Base-by-base conservation (phyloP, 2,888 invertebrate species). In the Metallyticus violacea region DNA sequence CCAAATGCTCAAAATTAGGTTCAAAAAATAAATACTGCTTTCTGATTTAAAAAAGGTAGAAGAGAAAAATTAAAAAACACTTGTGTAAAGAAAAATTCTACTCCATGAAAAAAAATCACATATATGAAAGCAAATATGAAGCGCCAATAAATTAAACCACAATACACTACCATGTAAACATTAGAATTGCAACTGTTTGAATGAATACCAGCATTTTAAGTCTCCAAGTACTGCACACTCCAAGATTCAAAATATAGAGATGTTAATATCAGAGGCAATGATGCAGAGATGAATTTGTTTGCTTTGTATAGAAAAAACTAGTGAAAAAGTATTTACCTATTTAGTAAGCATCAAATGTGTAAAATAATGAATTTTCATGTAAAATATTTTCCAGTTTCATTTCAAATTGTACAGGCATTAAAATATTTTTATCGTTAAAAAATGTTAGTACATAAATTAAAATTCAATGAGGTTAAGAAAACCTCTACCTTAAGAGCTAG, bases 401-500 rank as follows among this genome's bases (percentile, higher is more conserved):
- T 62, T 62, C 40, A 62, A 62, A 62, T 62, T 30, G 78, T 85
- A 85, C 85, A 88, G 77, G 86, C 84, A 88, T 82, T 85, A 87
- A 86, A 87, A 79, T 83, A 83, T 79, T 84, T 85, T 86, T 83
- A 84, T 85, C 85, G 81, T 77, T 86, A 88, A 86, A n/a, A 87
- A 80, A 29, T 27, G 85, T 88, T 88, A 88, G 88, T 88, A 87
- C 84, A 84, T 82, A 86, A 87, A 86, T 87, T 84, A 84, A 79
- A 77, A 86, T 79, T 85, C 79, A 82, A 29, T 79, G 85, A 81
- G 84, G 81, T 86, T 84, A 87, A 86, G 86, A 81, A 84, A 87
- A 86, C 88, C 81, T 30, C 30, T 84, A 86, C 85, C 85, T 85
- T 88, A 87, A 85, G 83, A 88, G 85, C 88, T 88, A 88, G 79